Evolutionary conservation across 2,113 vertebrate genomes (phyloP).

Genomic region (Gopherus flavomarginatus): DNA sequence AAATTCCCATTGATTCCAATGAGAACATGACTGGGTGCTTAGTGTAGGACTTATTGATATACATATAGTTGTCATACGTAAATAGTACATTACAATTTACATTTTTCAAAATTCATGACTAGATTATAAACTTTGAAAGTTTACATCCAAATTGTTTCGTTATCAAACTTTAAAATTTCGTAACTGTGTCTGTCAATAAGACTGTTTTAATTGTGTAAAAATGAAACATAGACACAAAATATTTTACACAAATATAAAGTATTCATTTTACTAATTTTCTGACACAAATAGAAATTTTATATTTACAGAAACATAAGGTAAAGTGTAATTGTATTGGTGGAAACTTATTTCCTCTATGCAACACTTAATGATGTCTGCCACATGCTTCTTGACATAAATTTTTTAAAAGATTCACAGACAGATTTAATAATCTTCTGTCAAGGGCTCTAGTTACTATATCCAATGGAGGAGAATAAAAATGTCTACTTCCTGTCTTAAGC

Average conservation of each 20-base stretch:
- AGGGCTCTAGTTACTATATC: neutral
- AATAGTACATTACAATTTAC: neutral
- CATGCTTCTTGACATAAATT: neutral
- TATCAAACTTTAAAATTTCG: constrained; percentile 1
- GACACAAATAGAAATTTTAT: neutral
- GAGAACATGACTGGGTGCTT: neutral
- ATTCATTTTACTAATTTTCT: neutral
- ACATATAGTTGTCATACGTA: constrained; percentile 24
- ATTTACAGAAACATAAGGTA: neutral
- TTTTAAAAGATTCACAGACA: neutral
- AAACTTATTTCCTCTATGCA: constrained; percentile 6
- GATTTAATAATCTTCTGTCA: neutral
- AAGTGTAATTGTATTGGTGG: neutral
- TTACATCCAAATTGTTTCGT: neutral
- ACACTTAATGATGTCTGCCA: neutral
- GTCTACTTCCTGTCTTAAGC: neutral
- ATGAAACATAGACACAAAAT: neutral
- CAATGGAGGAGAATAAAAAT: neutral
- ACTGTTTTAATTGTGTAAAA: neutral
- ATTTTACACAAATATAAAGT: neutral
- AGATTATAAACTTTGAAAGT: neutral
- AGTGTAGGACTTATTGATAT: neutral
- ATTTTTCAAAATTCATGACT: constrained; percentile 3
- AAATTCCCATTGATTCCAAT: neutral
- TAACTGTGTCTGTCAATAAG: neutral